Conservation (phyloP, 2,888 invertebrate genomes). For the Ichneumoninae sp. region DNA sequence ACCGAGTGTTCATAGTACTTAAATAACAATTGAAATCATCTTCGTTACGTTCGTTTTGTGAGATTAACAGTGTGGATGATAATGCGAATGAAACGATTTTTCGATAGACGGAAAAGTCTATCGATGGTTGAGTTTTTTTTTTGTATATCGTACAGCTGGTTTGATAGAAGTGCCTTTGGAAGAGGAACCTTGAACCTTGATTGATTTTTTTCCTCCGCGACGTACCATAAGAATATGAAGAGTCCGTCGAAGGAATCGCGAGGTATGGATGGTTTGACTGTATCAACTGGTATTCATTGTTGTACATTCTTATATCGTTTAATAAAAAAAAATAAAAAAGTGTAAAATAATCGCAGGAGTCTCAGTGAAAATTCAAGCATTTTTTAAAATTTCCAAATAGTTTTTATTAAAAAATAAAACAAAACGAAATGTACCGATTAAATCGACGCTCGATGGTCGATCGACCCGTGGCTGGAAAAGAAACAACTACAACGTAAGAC, state of each 20-base stretch:
- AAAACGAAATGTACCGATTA: constrained; percentile 50
- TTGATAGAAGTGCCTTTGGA: constrained; percentile 57
- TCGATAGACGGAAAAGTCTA: constrained; percentile 3
- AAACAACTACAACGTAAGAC: constrained; percentile 91
- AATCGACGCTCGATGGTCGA: too few species aligned
- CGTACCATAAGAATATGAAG: constrained; percentile 24
- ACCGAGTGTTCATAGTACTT: constrained; percentile 71
- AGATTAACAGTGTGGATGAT: constrained; percentile 49
- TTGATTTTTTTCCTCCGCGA: constrained; percentile 15
- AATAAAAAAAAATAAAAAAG: constrained; percentile 58
- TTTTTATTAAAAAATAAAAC: constrained; percentile 77
- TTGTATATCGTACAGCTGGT: constrained; percentile 23
- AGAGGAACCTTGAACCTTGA: constrained; percentile 28
- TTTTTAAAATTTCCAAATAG: constrained; percentile 76
- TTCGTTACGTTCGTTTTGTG: constrained; percentile 20
- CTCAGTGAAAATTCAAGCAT: constrained; percentile 7
- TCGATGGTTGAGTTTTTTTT: constrained; percentile 30
- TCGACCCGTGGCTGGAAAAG: background rate
- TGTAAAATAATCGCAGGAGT: constrained; percentile 8
- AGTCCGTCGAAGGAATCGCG: constrained; percentile 18
- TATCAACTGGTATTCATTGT: constrained; percentile 60
- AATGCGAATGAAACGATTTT: constrained; percentile 30
- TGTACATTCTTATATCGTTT: constrained; percentile 66
- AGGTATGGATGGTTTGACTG: constrained; percentile 38
- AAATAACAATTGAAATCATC: constrained; percentile 46